Percentiles rank a stretch among this genome's conserved stretches.
Evolutionary conservation across 2,113 vertebrate species (phyloP).

Genomic region (Protomyctophum bolini): DNA sequence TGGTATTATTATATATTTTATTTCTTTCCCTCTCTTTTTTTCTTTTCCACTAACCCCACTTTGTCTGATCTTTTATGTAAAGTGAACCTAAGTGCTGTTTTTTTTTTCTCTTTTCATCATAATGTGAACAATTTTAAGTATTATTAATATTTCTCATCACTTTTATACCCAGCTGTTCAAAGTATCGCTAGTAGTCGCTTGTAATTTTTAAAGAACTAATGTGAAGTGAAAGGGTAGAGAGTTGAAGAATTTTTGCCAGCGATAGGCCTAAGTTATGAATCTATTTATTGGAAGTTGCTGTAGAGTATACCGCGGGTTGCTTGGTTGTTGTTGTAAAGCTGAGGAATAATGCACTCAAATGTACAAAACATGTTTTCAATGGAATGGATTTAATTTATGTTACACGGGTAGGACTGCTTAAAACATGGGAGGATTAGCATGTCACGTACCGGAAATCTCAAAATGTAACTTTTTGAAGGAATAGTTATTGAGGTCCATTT

Average conservation of each 20-base stretch:
- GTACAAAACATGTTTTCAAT: background rate
- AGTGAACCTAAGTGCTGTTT: constrained; percentile 42
- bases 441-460: background rate
- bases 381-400: background rate
- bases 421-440: constrained; percentile 5
- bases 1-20: background rate
- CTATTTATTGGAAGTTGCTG: constrained; percentile 53
- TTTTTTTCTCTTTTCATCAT: constrained; percentile 24
- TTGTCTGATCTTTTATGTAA: constrained; percentile 35
- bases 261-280: constrained; percentile 18
- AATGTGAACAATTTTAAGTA: constrained; percentile 47
- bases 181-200: constrained; percentile 12
- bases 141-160: constrained; percentile 29
- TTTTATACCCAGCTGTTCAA: constrained; percentile 28
- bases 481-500: background rate
- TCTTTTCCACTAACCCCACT: background rate
- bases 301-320: constrained; percentile 34
- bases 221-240: background rate
- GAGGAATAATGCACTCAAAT: background rate
- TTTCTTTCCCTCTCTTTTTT: constrained; percentile 4
- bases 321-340: constrained; percentile 18
- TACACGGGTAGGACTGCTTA: constrained; percentile 1
- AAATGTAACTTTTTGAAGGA: background rate
- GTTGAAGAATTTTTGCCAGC: constrained; percentile 21
- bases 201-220: constrained; percentile 11